A percentile compares a stretch with the other conserved stretches of the same genome.
Evolutionary conservation across 2,888 invertebrate genomes (phyloP).

Genomic region (Rhogogaster chlorosoma): DNA sequence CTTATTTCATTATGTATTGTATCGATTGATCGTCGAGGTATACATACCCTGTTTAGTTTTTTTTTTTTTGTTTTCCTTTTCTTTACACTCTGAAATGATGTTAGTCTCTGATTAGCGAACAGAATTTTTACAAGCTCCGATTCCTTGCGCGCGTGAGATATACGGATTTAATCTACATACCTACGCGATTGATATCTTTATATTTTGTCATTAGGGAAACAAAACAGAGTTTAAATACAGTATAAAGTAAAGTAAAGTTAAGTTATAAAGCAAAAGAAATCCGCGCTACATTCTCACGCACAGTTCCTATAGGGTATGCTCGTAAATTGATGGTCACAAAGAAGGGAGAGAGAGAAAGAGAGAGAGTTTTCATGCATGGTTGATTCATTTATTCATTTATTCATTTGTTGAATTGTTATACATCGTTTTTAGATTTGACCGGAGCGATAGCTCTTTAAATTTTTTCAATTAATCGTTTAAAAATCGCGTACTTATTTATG

Average conservation of each 20-base stretch:
- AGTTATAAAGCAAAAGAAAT: not conserved
- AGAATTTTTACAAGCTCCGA: slow-evolving; percentile 35
- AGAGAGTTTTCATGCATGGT: slow-evolving; percentile 11
- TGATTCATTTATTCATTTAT: not conserved
- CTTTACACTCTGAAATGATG: not conserved
- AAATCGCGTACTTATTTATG: slow-evolving; percentile 13
- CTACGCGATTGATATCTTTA: slow-evolving; percentile 10
- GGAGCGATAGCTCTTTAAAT: slow-evolving; percentile 23
- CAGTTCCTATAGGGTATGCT: slow-evolving; percentile 48
- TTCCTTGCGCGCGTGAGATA: slow-evolving; percentile 31
- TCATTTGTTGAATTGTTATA: slow-evolving; percentile 30
- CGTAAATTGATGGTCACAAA: slow-evolving; percentile 22
- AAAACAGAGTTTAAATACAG: too few species aligned
- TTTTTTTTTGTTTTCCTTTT: not conserved
- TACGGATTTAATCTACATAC: not conserved
- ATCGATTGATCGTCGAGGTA: slow-evolving; percentile 21
- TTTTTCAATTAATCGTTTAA: slow-evolving; percentile 33
- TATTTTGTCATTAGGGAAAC: slow-evolving; percentile 22
- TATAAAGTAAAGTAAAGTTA: not conserved
- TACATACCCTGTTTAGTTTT: slow-evolving; percentile 1
- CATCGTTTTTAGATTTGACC: slow-evolving; percentile 16
- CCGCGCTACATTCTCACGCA: slow-evolving; percentile 32
- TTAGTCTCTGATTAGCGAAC: slow-evolving; percentile 18
- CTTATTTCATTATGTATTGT: not conserved
- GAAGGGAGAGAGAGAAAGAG: not conserved